A percentile compares a stretch with the other conserved stretches of the same genome.
phyloP scores from a whole-genome alignment of 2,797 vertebrate genomes.

The Sphenopsis melanotis region DNA sequence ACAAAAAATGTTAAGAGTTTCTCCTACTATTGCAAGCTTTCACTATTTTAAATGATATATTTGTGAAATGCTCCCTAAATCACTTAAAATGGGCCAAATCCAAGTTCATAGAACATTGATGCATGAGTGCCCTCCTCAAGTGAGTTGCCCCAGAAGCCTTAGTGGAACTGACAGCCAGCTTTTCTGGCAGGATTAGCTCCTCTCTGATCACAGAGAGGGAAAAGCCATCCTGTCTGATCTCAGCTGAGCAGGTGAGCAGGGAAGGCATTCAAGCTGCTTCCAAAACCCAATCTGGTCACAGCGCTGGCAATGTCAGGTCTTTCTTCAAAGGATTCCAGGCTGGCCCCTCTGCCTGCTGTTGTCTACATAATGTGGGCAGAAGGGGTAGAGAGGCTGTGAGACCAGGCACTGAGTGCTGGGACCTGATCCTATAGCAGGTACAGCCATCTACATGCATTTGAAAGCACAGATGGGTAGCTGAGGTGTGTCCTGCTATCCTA shows the following conservation, averaged over 20 bases:
- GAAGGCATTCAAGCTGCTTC: not conserved
- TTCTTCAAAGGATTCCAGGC: not conserved
- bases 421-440: not conserved
- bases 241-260: conserved; percentile 8
- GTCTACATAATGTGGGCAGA: not conserved
- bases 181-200: conserved; percentile 26
- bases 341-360: conserved; percentile 26
- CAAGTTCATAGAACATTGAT: not conserved
- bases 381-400: not conserved
- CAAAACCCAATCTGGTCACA: not conserved
- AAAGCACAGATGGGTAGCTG: not conserved
- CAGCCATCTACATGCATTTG: not conserved
- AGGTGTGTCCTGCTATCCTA: not conserved
- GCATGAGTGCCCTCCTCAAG: not conserved
- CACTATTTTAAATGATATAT: not conserved
- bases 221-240: not conserved
- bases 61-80: not conserved
- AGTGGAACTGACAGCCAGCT: conserved; percentile 17
- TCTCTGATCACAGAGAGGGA: not conserved
- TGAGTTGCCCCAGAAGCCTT: not conserved
- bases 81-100: not conserved
- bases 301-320: not conserved
- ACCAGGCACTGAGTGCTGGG: not conserved
- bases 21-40: not conserved
- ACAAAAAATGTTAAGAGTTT: not conserved